Conservation (phyloP, 2,888 invertebrate genomes). For the Harpagoxenus sublaevis region DNA sequence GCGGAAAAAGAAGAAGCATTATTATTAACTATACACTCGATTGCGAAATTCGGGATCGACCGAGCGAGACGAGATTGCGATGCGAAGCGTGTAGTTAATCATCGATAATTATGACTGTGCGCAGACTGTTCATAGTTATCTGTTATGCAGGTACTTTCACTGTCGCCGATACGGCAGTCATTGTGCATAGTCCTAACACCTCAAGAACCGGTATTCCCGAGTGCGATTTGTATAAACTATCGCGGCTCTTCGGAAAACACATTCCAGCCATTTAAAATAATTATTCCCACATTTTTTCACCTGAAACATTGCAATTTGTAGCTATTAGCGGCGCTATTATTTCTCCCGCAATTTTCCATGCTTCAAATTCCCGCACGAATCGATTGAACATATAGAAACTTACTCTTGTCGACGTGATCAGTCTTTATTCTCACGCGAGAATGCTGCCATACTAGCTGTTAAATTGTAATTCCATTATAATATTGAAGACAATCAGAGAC, state of each 20-base stretch:
- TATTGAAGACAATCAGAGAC: background rate
- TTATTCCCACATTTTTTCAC: conserved; percentile 21
- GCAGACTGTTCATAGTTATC: background rate
- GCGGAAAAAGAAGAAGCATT: background rate
- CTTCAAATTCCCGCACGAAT: conserved; percentile 3
- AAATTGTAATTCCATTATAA: background rate
- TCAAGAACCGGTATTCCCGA: conserved; percentile 28
- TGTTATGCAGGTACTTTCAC: conserved; percentile 36
- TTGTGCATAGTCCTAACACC: conserved; percentile 16
- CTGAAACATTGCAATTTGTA: conserved; percentile 26
- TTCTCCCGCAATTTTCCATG: background rate
- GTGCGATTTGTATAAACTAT: conserved; percentile 45
- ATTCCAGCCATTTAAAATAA: conserved; percentile 37
- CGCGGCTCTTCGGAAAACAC: conserved; percentile 14
- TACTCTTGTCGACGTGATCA: background rate
- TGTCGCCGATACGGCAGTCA: conserved; percentile 27
- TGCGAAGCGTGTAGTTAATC: conserved; percentile 39
- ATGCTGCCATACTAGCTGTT: background rate
- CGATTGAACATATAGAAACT: conserved; percentile 3
- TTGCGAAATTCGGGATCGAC: conserved; percentile 30
- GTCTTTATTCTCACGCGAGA: background rate
- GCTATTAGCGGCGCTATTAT: conserved; percentile 33
- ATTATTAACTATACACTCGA: background rate
- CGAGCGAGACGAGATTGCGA: conserved; percentile 17
- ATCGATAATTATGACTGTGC: conserved; percentile 17